These are phyloP conservation scores for Phylloscopus collybita DNA, from an alignment of 2,797 vertebrate species.

Conservation along the genomic window DNA sequence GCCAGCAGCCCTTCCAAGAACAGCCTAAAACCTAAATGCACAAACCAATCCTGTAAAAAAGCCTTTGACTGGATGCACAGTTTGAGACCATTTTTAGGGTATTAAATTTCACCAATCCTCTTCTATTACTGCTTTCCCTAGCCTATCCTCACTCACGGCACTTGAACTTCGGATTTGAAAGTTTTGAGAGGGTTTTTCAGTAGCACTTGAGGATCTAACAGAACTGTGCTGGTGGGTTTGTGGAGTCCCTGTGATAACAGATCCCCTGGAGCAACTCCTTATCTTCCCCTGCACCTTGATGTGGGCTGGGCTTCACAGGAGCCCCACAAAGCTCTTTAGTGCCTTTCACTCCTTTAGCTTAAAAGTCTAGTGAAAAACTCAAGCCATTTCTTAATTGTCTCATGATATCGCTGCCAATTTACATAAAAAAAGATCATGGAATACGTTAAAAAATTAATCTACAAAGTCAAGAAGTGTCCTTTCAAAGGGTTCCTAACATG, in stretches of 20 bases:
- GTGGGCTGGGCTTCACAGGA: neutral
- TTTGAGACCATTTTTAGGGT: neutral
- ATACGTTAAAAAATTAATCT: neutral
- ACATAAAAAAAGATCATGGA: neutral
- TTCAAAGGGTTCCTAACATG: neutral
- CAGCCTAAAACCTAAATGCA: neutral
- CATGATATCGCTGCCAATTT: neutral
- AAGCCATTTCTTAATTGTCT: neutral
- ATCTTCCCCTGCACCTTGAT: neutral
- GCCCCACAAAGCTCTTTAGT: neutral
- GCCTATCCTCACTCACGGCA: neutral
- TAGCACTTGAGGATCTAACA: neutral
- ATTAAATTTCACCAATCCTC: neutral
- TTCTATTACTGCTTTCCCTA: too few species aligned
- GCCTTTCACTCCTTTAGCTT: neutral
- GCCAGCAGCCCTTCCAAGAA: neutral
- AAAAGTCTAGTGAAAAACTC: neutral
- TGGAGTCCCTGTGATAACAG: neutral
- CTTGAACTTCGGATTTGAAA: neutral
- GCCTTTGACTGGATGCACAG: neutral
- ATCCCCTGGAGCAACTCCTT: neutral
- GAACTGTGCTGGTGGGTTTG: neutral
- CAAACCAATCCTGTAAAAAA: neutral
- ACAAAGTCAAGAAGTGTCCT: neutral
- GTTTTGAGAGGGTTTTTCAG: neutral